Evolutionary conservation across 2,888 invertebrate species (phyloP), one percentile per base, ranked within the genome.

Genomic region (Petrolisthes cinctipes): DNA sequence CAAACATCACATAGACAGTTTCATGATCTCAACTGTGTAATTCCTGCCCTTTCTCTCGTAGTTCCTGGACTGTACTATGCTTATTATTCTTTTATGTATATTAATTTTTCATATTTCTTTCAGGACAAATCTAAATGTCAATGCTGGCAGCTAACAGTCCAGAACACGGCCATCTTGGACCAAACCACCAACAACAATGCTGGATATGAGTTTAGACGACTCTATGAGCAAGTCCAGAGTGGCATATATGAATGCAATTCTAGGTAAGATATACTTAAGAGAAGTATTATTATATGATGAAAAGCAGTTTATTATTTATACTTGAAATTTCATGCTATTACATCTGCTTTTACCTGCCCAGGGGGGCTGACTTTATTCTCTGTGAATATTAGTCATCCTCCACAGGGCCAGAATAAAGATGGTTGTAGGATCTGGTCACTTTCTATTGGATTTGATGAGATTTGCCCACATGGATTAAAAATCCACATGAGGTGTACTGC

Each of bases 241-340:
- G 99, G 98, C 0, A 97, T 99, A 90, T 99, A 97, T 92, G 99
- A 99, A 93, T 99, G 99, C 92, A 99, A 99, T 93, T 95, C 95
- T 0, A 94, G 94, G 94, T 96, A 93, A 90, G 37, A 37, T 37
- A 37, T 37, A 37, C 37, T 37, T 37, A 37, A 37, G 37, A 37
- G 37, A 37, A 37, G 37, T 2, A 37, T 37, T 1, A 37, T 37
- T 37, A 37, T 37, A 37, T 37, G 37, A 37, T 37, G 37, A 37
- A 37, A 37, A 37, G 37, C 37, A 37, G 37, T 37, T 37, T 37
- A 37, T 1, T 37, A 37, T 37, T 37, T 37, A 37, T 37, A 37
- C 37, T 37, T 1, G 37, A 37, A 37, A 37, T 2, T 37, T 37
- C 37, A 37, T 37, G 37, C 37, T 37, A 37, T 37, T 37, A 37